phyloP scores from a whole-genome alignment of 1,140 invertebrate genomes.

The Euschistus heros region DNA sequence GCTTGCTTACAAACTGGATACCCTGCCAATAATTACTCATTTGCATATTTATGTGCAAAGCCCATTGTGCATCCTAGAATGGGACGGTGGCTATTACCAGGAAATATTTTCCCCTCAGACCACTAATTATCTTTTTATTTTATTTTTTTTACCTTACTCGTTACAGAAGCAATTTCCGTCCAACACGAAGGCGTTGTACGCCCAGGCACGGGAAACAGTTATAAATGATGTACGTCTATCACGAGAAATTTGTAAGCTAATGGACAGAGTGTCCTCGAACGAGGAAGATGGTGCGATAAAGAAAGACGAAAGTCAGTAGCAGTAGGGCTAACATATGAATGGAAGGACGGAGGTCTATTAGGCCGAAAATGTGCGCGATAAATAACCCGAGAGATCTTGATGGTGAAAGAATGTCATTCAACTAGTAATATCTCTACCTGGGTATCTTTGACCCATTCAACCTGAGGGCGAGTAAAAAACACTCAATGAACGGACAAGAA shows the following conservation, averaged over 20 bases:
- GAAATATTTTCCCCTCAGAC: neutral
- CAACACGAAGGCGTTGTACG: neutral
- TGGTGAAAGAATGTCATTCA: slow-evolving; percentile 8
- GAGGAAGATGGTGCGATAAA: neutral
- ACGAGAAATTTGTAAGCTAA: slow-evolving; percentile 6
- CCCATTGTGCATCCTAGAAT: slow-evolving; percentile 2
- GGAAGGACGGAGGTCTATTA: neutral
- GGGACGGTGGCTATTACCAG: neutral
- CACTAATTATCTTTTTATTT: neutral
- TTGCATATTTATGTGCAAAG: slow-evolving; percentile 5
- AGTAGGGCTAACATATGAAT: neutral
- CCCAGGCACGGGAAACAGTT: neutral
- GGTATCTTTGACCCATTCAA: neutral
- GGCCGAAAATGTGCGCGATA: neutral
- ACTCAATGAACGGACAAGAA: neutral
- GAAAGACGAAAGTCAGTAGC: neutral
- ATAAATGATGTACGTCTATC: slow-evolving; percentile 1
- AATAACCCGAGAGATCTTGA: neutral
- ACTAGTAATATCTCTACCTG: slow-evolving; percentile 1
- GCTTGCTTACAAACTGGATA: too few species aligned
- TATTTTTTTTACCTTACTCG: neutral
- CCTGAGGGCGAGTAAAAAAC: neutral
- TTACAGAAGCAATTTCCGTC: neutral
- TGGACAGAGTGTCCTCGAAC: neutral
- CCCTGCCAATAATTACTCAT: slow-evolving; percentile 1